These are phyloP conservation scores for Aplidium turbinatum DNA, from an alignment of 23 tunicate genomes.

Conservation along the genomic window DNA sequence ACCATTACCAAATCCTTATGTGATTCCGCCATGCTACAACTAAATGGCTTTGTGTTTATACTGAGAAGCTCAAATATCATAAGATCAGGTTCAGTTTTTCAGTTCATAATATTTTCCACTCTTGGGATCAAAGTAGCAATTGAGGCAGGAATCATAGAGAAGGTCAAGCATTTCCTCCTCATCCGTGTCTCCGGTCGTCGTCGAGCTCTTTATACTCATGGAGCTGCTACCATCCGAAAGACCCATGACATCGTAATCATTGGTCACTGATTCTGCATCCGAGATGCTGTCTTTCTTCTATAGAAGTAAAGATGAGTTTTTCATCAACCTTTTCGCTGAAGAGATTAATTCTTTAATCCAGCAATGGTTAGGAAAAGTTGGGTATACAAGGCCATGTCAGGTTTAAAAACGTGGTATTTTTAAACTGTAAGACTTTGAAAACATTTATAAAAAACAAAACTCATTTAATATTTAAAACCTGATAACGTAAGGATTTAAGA, in stretches of 20 bases:
- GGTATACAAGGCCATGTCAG: too few relatives aligned
- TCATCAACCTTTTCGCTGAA: neutral
- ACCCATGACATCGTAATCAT: constrained; percentile 49
- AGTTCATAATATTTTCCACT: constrained; percentile 90
- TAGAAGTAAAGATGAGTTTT: neutral
- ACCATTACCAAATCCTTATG: too few relatives aligned
- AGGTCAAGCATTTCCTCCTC: constrained; percentile 91
- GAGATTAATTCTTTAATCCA: neutral
- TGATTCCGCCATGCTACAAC: too few relatives aligned
- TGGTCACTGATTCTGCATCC: constrained; percentile 59
- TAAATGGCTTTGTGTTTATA: too few relatives aligned
- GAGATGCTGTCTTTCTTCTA: constrained; percentile 66
- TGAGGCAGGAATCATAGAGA: constrained; percentile 84
- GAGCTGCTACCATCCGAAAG: constrained; percentile 77
- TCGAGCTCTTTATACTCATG: constrained; percentile 56
- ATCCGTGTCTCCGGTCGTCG: constrained; percentile 53
- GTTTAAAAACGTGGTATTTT: too few relatives aligned
- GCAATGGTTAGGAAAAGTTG: too few relatives aligned
- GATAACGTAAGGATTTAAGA: too few relatives aligned
- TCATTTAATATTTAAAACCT: too few relatives aligned
- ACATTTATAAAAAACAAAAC: too few relatives aligned
- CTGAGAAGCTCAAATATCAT: too few relatives aligned
- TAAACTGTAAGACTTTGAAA: too few relatives aligned
- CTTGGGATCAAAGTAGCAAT: constrained; percentile 94
- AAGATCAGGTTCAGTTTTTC: constrained; percentile 36